Base-by-base conservation (phyloP, 1,140 invertebrate genomes). In the Brachionus paranguensis region DNA sequence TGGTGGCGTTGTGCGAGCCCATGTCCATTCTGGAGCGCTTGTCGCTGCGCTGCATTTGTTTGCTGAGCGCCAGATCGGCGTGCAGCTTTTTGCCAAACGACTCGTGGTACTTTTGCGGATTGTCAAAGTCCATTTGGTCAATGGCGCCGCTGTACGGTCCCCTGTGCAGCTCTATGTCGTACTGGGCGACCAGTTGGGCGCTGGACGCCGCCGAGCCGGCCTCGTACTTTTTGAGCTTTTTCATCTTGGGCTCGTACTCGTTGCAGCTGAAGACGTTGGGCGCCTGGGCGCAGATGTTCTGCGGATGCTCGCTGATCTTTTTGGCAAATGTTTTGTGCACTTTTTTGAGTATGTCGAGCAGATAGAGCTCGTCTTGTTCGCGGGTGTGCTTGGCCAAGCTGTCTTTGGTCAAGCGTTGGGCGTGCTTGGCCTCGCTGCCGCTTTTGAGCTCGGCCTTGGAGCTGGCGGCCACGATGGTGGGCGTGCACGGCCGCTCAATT, bases 211-310 rank as follows among this genome's bases (percentile, higher is more conserved):
- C 33, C n/a, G 33, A 45, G 33, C 37, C 41, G 0, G 14, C 20
- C 29, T 60, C 53, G 41, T 33, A 27, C 53, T 76, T 47, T 50
- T 33, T 76, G 4, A 33, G 6, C 27, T 53, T 27, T 43, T 81
- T 81, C 8, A 41, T n/a, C 43, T 60, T 81, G 2, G 78, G 78
- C n/a, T 81, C 78, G 20, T 81, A 81, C 4, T 81, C 78, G 5
- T 81, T 81, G 7, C 53, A 43, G 27, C 78, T 81, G 60, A 81
- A 81, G 0, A 81, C 78, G 45, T 81, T 81, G 12, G 78, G 78
- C 8, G 50, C 17, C 37, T 81, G 78, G 1, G 78, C 78, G 45
- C 78, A 81, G 1, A 81, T 81, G 37, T 68, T 81, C 33, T 68
- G 78, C 4, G 78, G 78, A 20, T 43, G 37, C 8, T 81, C 64